phyloP scores from a whole-genome alignment of 2,797 vertebrate species.

The Eidolon dupreanum region DNA sequence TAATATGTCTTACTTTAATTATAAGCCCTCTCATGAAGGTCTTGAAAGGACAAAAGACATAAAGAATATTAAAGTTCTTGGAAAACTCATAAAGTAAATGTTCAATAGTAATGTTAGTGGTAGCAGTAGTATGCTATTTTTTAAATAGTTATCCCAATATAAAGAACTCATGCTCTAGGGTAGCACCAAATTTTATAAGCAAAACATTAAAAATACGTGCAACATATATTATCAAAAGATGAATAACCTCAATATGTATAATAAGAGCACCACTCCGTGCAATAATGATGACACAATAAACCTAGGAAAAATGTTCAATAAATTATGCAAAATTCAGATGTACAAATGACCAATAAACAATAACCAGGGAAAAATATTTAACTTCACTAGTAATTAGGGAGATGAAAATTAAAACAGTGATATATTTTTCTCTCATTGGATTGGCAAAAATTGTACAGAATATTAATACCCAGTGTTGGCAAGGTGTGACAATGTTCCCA shows the following conservation, averaged over 20 bases:
- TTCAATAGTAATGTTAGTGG: not conserved
- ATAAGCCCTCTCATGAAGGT: not conserved
- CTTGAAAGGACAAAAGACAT: conserved; percentile 26
- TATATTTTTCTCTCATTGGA: not conserved
- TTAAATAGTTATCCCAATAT: not conserved
- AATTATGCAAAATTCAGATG: conserved; percentile 19
- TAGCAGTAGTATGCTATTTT: not conserved
- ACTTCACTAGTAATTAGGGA: not conserved
- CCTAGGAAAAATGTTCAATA: not conserved
- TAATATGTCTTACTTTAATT: conserved; percentile 3
- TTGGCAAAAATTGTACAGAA: not conserved
- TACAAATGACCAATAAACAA: not conserved
- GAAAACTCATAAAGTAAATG: conserved; percentile 25
- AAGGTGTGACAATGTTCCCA: not conserved
- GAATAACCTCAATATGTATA: not conserved
- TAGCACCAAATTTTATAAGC: conserved; percentile 30
- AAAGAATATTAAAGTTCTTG: not conserved
- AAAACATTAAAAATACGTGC: conserved; percentile 27
- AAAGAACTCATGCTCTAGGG: not conserved
- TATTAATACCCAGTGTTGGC: not conserved
- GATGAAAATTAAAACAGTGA: conserved; percentile 38
- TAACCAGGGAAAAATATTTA: not conserved
- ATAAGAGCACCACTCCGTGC: not conserved
- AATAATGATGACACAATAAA: not conserved
- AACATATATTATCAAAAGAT: conserved; percentile 4